Evolutionary conservation across 2,888 invertebrate genomes (phyloP).

Genomic region (Andrena hattorfiana): DNA sequence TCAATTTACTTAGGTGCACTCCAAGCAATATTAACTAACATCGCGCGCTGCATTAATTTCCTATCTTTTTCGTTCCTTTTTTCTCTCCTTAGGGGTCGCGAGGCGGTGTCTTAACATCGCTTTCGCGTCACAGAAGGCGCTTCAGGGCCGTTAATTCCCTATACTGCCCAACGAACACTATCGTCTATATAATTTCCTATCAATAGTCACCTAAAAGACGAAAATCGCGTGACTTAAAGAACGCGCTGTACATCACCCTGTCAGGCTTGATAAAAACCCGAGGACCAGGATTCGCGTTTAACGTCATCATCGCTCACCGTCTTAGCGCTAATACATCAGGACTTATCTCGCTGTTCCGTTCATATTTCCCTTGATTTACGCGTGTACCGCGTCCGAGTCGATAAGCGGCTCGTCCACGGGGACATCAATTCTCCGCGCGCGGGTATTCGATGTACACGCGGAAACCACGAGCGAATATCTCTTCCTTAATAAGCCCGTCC

Average conservation of each 20-base stretch:
- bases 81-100: too few relatives aligned
- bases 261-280: not conserved
- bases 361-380: conserved; percentile 44
- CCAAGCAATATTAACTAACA: too few relatives aligned
- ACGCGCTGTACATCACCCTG: not conserved
- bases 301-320: conserved; percentile 43
- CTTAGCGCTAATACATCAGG: conserved; percentile 24
- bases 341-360: conserved; percentile 38
- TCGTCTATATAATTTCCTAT: too few relatives aligned
- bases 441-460: conserved; percentile 53
- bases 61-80: too few relatives aligned
- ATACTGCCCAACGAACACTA: too few relatives aligned
- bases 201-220: too few relatives aligned
- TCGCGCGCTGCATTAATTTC: too few relatives aligned
- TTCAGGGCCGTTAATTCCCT: too few relatives aligned
- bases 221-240: too few relatives aligned
- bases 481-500: conserved; percentile 61
- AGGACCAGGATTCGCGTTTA: conserved; percentile 13
- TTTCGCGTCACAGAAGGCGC: too few relatives aligned
- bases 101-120: too few relatives aligned
- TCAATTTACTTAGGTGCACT: too few relatives aligned
- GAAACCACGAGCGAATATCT: conserved; percentile 55
- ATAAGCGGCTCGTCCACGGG: conserved; percentile 32
- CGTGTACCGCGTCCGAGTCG: conserved; percentile 22
- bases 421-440: conserved; percentile 35